Evolutionary conservation across 2,797 vertebrate species (phyloP).

Genomic region (Apogon hyalosoma): DNA sequence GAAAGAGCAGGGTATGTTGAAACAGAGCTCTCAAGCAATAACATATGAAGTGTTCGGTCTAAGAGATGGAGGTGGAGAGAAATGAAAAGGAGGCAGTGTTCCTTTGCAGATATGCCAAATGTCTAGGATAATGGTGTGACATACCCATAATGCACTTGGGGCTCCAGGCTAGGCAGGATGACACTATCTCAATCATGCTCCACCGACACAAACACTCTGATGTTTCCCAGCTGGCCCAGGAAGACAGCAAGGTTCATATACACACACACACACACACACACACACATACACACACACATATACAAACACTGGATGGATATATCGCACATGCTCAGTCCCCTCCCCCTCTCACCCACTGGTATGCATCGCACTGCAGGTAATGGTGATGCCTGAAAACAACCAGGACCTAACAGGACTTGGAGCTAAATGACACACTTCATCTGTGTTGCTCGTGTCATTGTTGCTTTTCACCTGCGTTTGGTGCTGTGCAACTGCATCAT

Average conservation of each 20-base stretch:
- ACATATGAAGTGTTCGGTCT: constrained; percentile 39
- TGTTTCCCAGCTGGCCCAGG: constrained; percentile 76
- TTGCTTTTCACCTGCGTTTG: constrained; percentile 6
- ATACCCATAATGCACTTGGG: constrained; percentile 75
- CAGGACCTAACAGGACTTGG: constrained; percentile 48
- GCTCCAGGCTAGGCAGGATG: constrained; percentile 69
- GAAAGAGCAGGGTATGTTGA: constrained; percentile 35
- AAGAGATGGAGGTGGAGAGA: constrained; percentile 30
- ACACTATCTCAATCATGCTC: constrained; percentile 80
- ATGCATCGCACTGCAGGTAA: constrained; percentile 55
- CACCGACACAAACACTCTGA: constrained; percentile 76
- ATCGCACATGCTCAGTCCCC: constrained; percentile 18
- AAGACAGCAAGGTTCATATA: constrained; percentile 63
- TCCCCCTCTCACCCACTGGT: constrained; percentile 31
- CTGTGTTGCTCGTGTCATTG: constrained; percentile 36
- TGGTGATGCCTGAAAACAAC: constrained; percentile 53
- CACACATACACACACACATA: constrained; percentile 24
- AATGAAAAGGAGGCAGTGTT: constrained; percentile 62
- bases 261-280: constrained; percentile 32
- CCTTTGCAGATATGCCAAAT: constrained; percentile 66
- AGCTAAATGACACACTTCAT: constrained; percentile 64
- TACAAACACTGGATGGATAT: constrained; percentile 46
- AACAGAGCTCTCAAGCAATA: constrained; percentile 46
- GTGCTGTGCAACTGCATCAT: constrained; percentile 17
- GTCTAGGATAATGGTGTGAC: constrained; percentile 77